Evolutionary conservation across 2,797 vertebrate genomes (phyloP).

Genomic region (Todus mexicanus): DNA sequence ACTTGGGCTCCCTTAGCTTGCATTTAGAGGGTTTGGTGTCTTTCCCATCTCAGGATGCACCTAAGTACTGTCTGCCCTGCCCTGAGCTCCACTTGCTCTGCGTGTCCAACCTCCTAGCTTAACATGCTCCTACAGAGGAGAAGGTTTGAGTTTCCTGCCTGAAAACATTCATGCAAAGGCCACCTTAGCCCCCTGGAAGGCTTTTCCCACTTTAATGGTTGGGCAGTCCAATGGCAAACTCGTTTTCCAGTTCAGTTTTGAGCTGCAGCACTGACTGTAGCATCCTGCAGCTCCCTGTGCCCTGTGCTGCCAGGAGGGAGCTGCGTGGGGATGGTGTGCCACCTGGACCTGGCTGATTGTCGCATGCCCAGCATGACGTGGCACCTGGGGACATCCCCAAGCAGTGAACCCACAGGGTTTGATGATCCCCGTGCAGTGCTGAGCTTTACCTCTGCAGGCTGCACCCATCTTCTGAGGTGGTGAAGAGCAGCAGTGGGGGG

Average conservation of each 20-base stretch:
- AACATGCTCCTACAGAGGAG: not conserved
- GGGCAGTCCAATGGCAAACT: not conserved
- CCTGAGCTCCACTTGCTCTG: not conserved
- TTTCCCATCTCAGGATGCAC: accelerated
- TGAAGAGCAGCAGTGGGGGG: conserved; percentile 80
- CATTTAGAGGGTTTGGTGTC: not conserved
- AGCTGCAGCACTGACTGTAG: not conserved
- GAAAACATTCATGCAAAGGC: not conserved
- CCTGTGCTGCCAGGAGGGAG: not conserved
- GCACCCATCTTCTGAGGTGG: conserved; percentile 75
- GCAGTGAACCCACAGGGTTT: not conserved
- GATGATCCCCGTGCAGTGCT: accelerated
- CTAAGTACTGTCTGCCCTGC: not conserved
- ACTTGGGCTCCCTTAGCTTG: not conserved
- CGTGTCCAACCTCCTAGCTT: not conserved
- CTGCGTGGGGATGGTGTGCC: not conserved
- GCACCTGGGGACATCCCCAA: not conserved
- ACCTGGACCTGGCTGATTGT: not conserved
- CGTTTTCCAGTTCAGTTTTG: not conserved
- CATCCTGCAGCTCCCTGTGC: not conserved
- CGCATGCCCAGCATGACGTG: accelerated
- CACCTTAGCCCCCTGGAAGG: not conserved
- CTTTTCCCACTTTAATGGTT: not conserved
- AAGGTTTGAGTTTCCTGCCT: not conserved
- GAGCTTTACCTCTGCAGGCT: conserved; percentile 81